Base-by-base conservation (phyloP, 2,113 vertebrate species). In the Bos indicus region DNA sequence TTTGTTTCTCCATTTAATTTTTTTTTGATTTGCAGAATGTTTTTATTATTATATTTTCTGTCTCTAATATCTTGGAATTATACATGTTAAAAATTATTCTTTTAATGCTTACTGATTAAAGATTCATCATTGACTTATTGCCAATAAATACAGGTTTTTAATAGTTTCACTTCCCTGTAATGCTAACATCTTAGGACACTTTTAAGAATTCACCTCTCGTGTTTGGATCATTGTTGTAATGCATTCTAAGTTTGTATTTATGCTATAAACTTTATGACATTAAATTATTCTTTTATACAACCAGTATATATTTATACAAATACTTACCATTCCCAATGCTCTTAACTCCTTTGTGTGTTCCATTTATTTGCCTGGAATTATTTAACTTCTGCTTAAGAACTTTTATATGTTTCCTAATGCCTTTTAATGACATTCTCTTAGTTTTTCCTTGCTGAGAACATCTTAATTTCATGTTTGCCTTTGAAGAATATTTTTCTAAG, bases 21-120 rank as follows among this genome's bases (percentile, higher is more conserved):
- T 96, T 93, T 25, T 88, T 78, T 78, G 30, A 59, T 56, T 92
- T 51, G 60, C 16, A 71, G 21, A 54, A 28, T 82, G 82, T 56
- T 94, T 51, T 94, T 83, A 78, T 48, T 91, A 80, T 36, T 91
- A 80, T 43, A 60, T 84, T 95, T 92, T 54, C 56, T 26, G 7
- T 71, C 52, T 59, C 30, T 82, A 40, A 62, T 80, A 36, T 7
- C 46, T 83, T 92, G 30, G 59, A 94, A 92, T 96, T 89, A 94
- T 90, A 91, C 59, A 94, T 94, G 90, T 30, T 19, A 74, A 88
- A 82, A 67, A 80, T 90, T 90, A 43, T n/a, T 96, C 64, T 67
- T 92, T 97, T 87, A 94, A 62, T 97, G 51, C n/a, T 92, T 95
- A 74, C n/a, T 84, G 51, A 96, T 97, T 95, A 91, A 97, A 93